Conservation (phyloP, 2,888 invertebrate species). For the Conops quadrifasciatus region DNA sequence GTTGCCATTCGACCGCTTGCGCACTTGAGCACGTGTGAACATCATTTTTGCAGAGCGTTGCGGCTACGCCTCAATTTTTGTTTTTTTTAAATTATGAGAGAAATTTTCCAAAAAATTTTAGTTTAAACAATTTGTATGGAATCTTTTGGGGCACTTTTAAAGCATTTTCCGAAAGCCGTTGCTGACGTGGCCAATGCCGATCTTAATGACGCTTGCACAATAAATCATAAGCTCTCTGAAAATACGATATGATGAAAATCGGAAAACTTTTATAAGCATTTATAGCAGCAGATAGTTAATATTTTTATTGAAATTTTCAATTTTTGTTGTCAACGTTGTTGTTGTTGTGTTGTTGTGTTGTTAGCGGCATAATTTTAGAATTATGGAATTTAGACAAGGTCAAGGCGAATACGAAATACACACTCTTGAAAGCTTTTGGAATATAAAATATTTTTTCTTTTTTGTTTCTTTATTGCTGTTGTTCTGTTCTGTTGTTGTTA, state of each 20-base stretch:
- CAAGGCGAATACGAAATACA: not conserved
- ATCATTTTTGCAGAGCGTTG: conserved; percentile 68
- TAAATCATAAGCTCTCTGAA: no score
- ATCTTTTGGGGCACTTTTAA: no score
- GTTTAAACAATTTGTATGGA: no score
- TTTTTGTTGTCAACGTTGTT: conserved; percentile 25
- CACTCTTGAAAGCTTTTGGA: not conserved
- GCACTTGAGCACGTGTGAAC: conserved; percentile 75
- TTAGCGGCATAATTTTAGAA: not conserved
- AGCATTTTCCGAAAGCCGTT: not conserved
- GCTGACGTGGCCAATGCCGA: not conserved
- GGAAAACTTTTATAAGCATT: no score
- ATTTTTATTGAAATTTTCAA: not conserved
- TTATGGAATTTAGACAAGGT: conserved; percentile 11
- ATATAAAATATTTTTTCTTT: not conserved
- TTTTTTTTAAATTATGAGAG: not conserved
- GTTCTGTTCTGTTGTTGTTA: not conserved
- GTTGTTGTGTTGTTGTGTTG: conserved; percentile 30
- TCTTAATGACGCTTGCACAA: conserved; percentile 12
- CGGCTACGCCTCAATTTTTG: not conserved
- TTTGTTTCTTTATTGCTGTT: not conserved
- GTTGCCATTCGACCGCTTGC: conserved; percentile 66
- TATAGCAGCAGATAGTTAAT: no score
- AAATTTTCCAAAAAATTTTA: no score
- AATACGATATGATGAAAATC: no score